phyloP scores from a whole-genome alignment of 2,888 invertebrate species.

The Eristalis tenax region DNA sequence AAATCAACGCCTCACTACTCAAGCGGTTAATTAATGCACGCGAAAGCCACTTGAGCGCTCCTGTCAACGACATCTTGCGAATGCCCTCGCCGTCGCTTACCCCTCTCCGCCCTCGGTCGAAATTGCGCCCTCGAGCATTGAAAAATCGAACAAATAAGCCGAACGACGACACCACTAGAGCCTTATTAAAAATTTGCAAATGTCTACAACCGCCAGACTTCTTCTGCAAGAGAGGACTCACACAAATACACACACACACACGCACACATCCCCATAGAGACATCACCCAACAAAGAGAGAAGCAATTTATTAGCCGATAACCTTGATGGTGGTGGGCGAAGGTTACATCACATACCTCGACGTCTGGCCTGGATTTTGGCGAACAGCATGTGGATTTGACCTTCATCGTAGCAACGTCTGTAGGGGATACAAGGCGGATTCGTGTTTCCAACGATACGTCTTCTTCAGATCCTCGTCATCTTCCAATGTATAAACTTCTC shows the following conservation, averaged over 20 bases:
- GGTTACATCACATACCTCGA: conserved; percentile 3
- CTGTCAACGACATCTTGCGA: neutral
- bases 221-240: neutral
- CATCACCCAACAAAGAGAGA: neutral
- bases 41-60: neutral
- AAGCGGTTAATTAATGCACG: neutral
- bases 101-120: neutral
- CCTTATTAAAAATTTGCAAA: neutral
- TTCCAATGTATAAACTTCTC: conserved; percentile 39
- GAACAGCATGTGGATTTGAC: conserved; percentile 9
- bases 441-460: neutral
- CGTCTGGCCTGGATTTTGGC: neutral
- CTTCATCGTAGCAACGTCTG: neutral
- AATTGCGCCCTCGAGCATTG: neutral
- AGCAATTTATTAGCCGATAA: conserved; percentile 31
- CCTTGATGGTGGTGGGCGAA: conserved; percentile 5
- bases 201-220: neutral
- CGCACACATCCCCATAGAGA: neutral
- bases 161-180: neutral
- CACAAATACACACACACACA: neutral
- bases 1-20: neutral
- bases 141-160: neutral
- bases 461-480: conserved; percentile 34
- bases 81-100: no score
- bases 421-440: neutral